Evolutionary conservation across 2,113 vertebrate genomes (phyloP), one percentile per base, ranked within the genome.

Genomic region (Dunckerocampus dactyliophorus): DNA sequence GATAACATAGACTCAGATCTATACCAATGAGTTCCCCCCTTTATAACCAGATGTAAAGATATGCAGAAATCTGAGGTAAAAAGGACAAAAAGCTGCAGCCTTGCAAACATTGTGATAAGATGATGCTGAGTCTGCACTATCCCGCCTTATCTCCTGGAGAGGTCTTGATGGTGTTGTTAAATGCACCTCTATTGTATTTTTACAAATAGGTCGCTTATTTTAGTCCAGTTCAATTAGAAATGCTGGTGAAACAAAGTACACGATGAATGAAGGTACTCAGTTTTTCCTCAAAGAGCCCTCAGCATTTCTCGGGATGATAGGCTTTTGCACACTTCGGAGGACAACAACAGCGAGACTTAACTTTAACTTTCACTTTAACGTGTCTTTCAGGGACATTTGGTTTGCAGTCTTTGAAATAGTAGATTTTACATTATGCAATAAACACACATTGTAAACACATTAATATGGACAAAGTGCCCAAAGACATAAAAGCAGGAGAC

Each of bases 61-160:
- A 20, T 21, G 55, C 48, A 54, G 42, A 42, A 74, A 65, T 62
- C n/a, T 0, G 57, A 62, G 57, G 34, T 72, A 47, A 57, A 80
- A 58, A 67, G 61, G 58, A 70, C 17, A 62, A 46, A 68, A 60
- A 63, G 42, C 61, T 52, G 49, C 6, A 3, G 49, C 47, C 46
- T 63, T 15, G 16, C 2, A 47, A 55, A 47, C 31, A 47, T 4
- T 53, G 34, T 8, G 62, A 69, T 46, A 75, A 59, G 47, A 68
- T 61, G 64, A 73, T 69, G 73, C 79, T 80, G 75, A 83, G 48
- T 76, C 45, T 13, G 60, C 55, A 42, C 53, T 64, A 39, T 28
- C 19, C 54, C 6, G 22, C 42, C 48, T 72, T 74, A 67, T 77
- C 48, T 67, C 81, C 56, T 52, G 51, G 55, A 34, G 71, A 72